Evolutionary conservation across 2,113 vertebrate species (phyloP).

Genomic region (Psophia crepitans): DNA sequence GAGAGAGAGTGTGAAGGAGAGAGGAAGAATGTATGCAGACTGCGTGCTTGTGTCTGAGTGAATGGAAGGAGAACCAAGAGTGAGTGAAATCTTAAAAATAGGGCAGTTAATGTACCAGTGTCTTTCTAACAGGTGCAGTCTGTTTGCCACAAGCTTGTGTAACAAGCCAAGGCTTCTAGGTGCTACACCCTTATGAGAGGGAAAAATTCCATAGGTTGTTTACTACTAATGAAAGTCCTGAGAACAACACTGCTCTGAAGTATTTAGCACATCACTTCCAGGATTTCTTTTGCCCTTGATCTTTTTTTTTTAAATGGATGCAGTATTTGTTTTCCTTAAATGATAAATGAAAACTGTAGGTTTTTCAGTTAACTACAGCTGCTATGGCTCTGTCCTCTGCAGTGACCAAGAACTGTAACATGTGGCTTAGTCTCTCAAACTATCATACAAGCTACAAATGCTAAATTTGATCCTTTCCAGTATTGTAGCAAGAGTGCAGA

Average conservation of each 20-base stretch:
- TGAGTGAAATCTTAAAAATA: background rate
- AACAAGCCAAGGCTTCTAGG: background rate
- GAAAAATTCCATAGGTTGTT: slow-evolving; percentile 2
- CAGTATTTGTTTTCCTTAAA: background rate
- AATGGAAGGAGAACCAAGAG: background rate
- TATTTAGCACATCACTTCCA: background rate
- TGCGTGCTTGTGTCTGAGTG: background rate
- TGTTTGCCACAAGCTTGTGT: background rate
- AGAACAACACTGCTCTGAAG: background rate
- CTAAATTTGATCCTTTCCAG: background rate
- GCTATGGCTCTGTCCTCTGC: background rate
- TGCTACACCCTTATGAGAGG: background rate
- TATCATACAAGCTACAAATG: background rate
- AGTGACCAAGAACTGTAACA: background rate
- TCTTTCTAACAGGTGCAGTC: background rate
- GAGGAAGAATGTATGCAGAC: background rate
- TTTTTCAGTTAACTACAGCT: background rate
- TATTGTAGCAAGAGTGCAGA: background rate
- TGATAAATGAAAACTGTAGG: background rate
- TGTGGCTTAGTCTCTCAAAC: background rate
- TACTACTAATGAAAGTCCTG: background rate
- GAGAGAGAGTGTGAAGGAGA: background rate
- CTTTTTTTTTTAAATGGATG: background rate
- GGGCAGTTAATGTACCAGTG: background rate
- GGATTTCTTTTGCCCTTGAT: slow-evolving; percentile 2